These are phyloP conservation scores for Zaprionus camerounensis DNA, from an alignment of 1,140 invertebrate genomes.

Conservation along the genomic window DNA sequence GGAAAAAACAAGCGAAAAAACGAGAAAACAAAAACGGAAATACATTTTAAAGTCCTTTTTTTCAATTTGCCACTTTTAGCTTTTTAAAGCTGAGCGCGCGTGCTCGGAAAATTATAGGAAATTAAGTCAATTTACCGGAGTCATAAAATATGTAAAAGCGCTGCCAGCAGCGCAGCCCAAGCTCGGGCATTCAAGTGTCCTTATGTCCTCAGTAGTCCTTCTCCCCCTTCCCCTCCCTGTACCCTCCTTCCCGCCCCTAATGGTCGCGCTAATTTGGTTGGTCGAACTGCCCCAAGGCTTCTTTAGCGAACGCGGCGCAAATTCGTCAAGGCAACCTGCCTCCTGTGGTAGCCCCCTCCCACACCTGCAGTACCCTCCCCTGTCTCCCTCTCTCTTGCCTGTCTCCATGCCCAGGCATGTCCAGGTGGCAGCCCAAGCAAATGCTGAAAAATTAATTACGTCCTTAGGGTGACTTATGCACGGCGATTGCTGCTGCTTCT, in stretches of 20 bases:
- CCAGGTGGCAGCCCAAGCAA: constrained; percentile 55
- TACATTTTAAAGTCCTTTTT: constrained; percentile 59
- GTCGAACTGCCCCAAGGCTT: constrained; percentile 48
- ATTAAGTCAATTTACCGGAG: constrained; percentile 80
- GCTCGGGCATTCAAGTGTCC: constrained; percentile 54
- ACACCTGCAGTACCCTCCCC: neutral
- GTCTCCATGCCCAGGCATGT: neutral
- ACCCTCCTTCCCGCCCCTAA: constrained; percentile 1
- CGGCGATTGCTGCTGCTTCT: constrained; percentile 23
- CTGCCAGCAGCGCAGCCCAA: constrained; percentile 15
- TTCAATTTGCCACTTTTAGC: constrained; percentile 66
- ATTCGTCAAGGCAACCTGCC: constrained; percentile 76
- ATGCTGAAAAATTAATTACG: constrained; percentile 84
- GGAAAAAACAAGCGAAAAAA: constrained; percentile 22
- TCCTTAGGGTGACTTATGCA: constrained; percentile 82
- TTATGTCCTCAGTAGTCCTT: constrained; percentile 31
- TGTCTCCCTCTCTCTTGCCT: neutral
- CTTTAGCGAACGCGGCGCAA: constrained; percentile 63
- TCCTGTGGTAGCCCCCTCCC: neutral
- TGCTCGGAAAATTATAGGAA: constrained; percentile 69
- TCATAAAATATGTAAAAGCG: constrained; percentile 77
- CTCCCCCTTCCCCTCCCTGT: neutral
- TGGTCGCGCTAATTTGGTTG: constrained; percentile 72
- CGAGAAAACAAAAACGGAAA: constrained; percentile 23
- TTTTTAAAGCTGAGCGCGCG: constrained; percentile 53